phyloP scores from a whole-genome alignment of 2,888 invertebrate species.

The Amblyjoppa proteus region DNA sequence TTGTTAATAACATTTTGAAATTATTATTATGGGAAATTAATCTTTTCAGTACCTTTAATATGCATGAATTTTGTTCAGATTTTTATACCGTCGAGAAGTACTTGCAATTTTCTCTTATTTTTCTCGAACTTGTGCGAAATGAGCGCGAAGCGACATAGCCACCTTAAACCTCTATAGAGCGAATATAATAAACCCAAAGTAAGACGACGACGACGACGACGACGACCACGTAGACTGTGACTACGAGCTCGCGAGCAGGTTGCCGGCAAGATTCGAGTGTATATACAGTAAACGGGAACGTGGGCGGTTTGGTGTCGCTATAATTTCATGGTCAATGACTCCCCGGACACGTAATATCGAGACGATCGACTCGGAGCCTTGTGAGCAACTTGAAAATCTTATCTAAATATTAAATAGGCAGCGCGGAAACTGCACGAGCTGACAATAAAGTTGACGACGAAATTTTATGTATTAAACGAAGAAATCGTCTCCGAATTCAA shows the following conservation, averaged over 20 bases:
- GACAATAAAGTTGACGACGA: neutral
- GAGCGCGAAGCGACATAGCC: too few species aligned
- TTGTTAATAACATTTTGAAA: too few species aligned
- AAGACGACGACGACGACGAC: conserved; percentile 27
- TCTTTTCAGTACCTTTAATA: too few species aligned
- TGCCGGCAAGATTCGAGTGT: conserved; percentile 24
- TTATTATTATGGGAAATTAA: too few species aligned
- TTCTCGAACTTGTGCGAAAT: too few species aligned
- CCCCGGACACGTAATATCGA: conserved; percentile 59
- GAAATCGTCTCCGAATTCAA: too few species aligned
- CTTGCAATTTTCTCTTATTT: too few species aligned
- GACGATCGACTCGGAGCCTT: conserved; percentile 9
- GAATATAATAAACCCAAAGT: conserved; percentile 32
- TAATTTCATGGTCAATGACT: conserved; percentile 77
- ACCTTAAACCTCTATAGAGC: neutral
- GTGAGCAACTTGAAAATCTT: conserved; percentile 10
- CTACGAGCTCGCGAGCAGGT: conserved; percentile 55
- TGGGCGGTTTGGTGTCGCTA: conserved; percentile 66
- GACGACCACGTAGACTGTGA: conserved; percentile 24
- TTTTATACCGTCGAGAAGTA: too few species aligned
- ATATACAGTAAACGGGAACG: conserved; percentile 33
- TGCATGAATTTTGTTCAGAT: too few species aligned
- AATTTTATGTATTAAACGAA: too few species aligned
- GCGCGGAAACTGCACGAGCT: neutral
- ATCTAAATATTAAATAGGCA: neutral